phyloP scores from a whole-genome alignment of 2,888 invertebrate genomes.

The Netelia virgata region DNA sequence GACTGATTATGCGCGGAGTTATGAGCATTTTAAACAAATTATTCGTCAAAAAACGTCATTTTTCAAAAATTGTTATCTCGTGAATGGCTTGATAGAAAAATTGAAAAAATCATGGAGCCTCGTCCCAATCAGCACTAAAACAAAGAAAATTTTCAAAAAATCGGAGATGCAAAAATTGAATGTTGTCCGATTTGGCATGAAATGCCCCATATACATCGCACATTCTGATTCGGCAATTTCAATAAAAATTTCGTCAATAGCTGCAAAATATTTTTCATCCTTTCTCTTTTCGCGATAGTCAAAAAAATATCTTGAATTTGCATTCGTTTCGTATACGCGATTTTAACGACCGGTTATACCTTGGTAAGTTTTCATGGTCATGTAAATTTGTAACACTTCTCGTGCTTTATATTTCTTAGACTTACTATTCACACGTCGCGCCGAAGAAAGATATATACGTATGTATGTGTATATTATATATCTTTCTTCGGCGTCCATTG shows the following conservation, averaged over 20 bases:
- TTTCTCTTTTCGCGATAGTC: conserved; percentile 21
- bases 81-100: no score
- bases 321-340: conserved; percentile 18
- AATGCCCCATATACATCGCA: neutral
- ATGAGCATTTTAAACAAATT: no score
- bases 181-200: no score
- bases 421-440: neutral
- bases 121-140: no score
- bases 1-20: no score
- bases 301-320: conserved; percentile 43
- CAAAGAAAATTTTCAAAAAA: no score
- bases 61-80: no score
- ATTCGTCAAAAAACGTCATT: no score
- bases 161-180: no score
- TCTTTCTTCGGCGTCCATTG: neutral
- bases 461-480: no score
- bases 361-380: conserved; percentile 74
- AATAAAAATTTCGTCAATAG: conserved; percentile 42
- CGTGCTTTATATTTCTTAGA: conserved; percentile 5
- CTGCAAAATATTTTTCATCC: conserved; percentile 3
- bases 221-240: conserved; percentile 32
- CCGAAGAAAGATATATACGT: no score
- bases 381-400: conserved; percentile 5
- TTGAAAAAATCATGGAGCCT: no score
- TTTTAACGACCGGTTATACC: conserved; percentile 72